A percentile compares a stretch with the other conserved stretches of the same genome.
These are phyloP conservation scores for Harlomillsia oculata DNA, from an alignment of 1,140 invertebrate species.

Conservation along the genomic window DNA sequence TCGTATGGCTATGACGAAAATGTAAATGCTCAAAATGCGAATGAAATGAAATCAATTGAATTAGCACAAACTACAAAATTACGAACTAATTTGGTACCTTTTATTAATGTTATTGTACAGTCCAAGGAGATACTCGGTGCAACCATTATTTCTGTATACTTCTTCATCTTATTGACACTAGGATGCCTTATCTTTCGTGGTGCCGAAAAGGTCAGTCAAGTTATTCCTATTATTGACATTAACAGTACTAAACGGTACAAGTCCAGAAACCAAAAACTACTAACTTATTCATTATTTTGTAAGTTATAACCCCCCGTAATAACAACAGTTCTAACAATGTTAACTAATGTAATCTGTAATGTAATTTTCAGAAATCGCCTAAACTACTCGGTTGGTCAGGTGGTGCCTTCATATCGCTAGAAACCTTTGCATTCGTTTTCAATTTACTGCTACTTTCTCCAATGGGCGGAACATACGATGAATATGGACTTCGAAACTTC, in stretches of 20 bases:
- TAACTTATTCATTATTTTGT: not conserved
- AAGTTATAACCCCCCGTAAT: not conserved
- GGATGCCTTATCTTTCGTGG: slow-evolving; percentile 20
- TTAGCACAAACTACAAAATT: not conserved
- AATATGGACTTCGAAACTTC: slow-evolving; percentile 23
- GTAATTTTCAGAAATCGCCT: slow-evolving; percentile 18
- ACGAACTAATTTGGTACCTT: no score
- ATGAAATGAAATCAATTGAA: not conserved
- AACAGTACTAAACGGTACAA: not conserved
- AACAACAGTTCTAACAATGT: not conserved
- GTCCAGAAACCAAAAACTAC: no score
- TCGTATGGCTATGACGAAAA: slow-evolving; percentile 17
- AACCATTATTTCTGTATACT: slow-evolving; percentile 13
- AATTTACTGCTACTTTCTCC: slow-evolving; percentile 20
- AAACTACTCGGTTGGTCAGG: slow-evolving; percentile 22
- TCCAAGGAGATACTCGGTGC: slow-evolving; percentile 17
- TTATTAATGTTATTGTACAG: not conserved
- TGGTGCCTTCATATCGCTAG: slow-evolving; percentile 12
- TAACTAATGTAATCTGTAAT: not conserved
- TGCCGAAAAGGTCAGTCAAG: slow-evolving; percentile 7
- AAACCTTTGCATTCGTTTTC: slow-evolving; percentile 21
- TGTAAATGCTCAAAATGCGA: not conserved
- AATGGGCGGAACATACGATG: slow-evolving; percentile 16
- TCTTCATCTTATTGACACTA: slow-evolving; percentile 12
- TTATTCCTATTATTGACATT: not conserved